Conservation (phyloP, 2,797 vertebrate genomes). For the Coluber constrictor region DNA sequence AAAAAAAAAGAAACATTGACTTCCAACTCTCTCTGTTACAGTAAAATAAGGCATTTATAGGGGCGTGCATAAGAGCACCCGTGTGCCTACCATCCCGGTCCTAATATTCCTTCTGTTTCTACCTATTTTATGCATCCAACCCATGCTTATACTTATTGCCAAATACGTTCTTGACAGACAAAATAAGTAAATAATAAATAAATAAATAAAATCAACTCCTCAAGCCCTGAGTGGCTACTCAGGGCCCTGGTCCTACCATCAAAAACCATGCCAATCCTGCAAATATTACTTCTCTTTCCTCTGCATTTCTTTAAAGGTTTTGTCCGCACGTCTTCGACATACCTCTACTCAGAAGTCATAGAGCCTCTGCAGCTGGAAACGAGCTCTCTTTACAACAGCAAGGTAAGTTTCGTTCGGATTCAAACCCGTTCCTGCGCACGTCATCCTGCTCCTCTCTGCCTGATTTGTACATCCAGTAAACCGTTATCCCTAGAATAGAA, state of each 20-base stretch:
- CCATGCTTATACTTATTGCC: too few relatives aligned
- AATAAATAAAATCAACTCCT: too few relatives aligned
- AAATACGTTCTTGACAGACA: too few relatives aligned
- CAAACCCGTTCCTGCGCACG: too few relatives aligned
- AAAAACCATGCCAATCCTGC: not conserved
- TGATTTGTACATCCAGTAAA: not conserved
- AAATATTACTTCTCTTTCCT: not conserved
- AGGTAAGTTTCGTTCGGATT: not conserved
- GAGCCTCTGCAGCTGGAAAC: not conserved
- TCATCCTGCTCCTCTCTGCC: not conserved
- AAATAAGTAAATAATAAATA: too few relatives aligned
- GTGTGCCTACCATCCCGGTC: too few relatives aligned
- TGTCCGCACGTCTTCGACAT: not conserved
- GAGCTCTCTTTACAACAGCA: not conserved
- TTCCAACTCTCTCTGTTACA: too few relatives aligned
- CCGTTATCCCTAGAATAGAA: not conserved
- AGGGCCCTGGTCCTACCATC: not conserved
- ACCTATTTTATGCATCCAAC: too few relatives aligned
- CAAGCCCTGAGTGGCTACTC: not conserved
- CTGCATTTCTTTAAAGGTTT: not conserved
- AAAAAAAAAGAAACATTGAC: too few relatives aligned
- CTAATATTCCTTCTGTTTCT: too few relatives aligned
- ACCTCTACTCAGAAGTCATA: conserved; percentile 19
- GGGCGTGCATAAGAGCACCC: too few relatives aligned
- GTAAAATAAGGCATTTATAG: too few relatives aligned